Conservation (phyloP, 2,888 invertebrate species). For the Drosophila picticornis region DNA sequence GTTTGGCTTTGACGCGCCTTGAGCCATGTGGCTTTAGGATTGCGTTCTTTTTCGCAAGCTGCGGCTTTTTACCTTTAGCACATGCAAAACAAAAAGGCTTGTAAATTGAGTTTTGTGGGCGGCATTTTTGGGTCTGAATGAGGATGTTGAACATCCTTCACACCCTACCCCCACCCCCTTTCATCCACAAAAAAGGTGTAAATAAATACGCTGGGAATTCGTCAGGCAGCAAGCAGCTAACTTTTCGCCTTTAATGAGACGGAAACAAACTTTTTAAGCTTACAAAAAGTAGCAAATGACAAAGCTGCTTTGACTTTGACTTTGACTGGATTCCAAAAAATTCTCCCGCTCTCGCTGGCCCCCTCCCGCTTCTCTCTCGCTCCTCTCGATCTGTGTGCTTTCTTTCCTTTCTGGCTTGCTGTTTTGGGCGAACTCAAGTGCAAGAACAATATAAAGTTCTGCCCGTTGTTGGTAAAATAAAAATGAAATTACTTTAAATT, state of each 20-base stretch:
- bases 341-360: neutral
- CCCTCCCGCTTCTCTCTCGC: neutral
- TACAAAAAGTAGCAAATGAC: constrained; percentile 29
- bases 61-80: constrained; percentile 72
- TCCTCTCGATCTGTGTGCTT: constrained; percentile 10
- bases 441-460: constrained; percentile 67
- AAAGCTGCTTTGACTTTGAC: constrained; percentile 65
- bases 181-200: constrained; percentile 65
- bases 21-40: constrained; percentile 73
- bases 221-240: constrained; percentile 54
- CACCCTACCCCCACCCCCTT: neutral
- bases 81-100: constrained; percentile 71
- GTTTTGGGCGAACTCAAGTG: constrained; percentile 40
- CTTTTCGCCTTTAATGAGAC: constrained; percentile 74
- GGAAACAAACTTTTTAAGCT: constrained; percentile 73
- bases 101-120: constrained; percentile 62
- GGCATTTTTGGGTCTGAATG: constrained; percentile 5
- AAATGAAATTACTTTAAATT: constrained; percentile 82
- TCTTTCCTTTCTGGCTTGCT: constrained; percentile 32
- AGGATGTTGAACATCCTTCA: constrained; percentile 9
- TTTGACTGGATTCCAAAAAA: constrained; percentile 54
- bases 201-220: constrained; percentile 78
- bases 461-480: constrained; percentile 68
- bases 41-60: constrained; percentile 40
- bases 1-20: constrained; percentile 73